phyloP scores from a whole-genome alignment of 2,888 invertebrate species.

The Adelphocoris suturalis region DNA sequence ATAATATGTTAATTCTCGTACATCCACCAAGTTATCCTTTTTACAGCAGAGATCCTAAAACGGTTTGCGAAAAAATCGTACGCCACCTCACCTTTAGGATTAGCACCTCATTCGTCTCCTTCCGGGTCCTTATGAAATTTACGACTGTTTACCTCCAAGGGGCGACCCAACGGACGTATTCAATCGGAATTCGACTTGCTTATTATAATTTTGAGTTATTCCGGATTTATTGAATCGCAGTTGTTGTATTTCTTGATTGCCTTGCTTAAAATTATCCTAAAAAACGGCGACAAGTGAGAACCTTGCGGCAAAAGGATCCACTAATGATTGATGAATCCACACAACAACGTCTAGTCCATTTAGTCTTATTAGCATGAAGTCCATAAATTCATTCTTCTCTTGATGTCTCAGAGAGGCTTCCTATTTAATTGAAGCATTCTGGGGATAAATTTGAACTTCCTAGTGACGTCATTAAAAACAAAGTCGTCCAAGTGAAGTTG shows the following conservation, averaged over 20 bases:
- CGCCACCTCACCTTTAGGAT: neutral
- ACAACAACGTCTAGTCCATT: too few relatives aligned
- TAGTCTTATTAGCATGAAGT: too few relatives aligned
- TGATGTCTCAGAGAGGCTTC: too few relatives aligned
- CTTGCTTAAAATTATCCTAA: too few relatives aligned
- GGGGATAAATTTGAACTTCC: too few relatives aligned
- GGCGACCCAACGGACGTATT: neutral
- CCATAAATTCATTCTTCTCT: too few relatives aligned
- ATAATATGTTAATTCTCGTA: slow-evolving; percentile 15
- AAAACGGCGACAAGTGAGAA: too few relatives aligned
- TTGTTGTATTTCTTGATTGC: neutral
- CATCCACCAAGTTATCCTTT: slow-evolving; percentile 18
- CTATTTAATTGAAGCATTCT: too few relatives aligned
- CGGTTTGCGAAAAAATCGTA: neutral
- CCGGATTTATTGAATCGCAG: neutral
- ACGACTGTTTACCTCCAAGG: neutral
- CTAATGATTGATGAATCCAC: too few relatives aligned
- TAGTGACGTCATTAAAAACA: too few relatives aligned
- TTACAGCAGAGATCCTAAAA: slow-evolving; percentile 19
- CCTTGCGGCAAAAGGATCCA: too few relatives aligned
- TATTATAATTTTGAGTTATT: neutral
- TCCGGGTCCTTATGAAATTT: slow-evolving; percentile 34
- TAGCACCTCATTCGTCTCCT: slow-evolving; percentile 31
- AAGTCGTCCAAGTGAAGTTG: too few relatives aligned
- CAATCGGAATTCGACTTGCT: slow-evolving; percentile 3